Evolutionary conservation across 2,797 vertebrate species (phyloP), one percentile per base, ranked within the genome.

Genomic region (Gymnoscopelus microlampas): DNA sequence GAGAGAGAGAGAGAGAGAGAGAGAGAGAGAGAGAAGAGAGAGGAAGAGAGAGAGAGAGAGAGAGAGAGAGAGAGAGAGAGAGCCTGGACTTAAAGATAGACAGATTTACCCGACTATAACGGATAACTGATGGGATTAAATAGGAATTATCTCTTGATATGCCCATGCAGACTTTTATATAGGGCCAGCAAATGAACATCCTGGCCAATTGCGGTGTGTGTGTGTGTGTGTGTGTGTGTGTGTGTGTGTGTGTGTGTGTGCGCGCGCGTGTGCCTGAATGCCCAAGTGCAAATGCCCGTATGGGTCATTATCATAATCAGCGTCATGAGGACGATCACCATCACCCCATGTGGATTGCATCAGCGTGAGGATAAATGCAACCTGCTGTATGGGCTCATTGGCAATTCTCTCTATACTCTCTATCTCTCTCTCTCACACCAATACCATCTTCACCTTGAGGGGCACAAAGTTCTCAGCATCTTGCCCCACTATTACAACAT

Each of bases 41-140:
- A n/a, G n/a, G n/a, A n/a, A n/a, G n/a, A n/a, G n/a, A 24, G 49
- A 59, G 9, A 74, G 13, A 35, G 13, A 51, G 66, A 69, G 44
- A 53, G 50, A 58, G 51, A 54, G 51, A 64, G 9, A 66, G 53
- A 66, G 35, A 60, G 49, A 48, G 62, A 53, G 80, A 23, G 76
- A 68, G 78, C 84, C 68, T 62, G 83, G 82, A 81, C 69, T 80
- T 89, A 80, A 85, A 88, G 78, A 68, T 63, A 80, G 79, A 78
- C 82, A 76, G 84, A 77, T 84, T 69, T 84, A 84, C 81, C 85
- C 66, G 78, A 73, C 77, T 79, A 88, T 79, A 70, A 70, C 59
- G 69, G 85, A 85, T 84, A 79, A 86, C 85, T 92, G 90, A 92
- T 84, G 77, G 87, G 92, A 94, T 93, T 93, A 93, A 89, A 88